Evolutionary conservation across 2,888 invertebrate genomes (phyloP), one percentile per base, ranked within the genome.

Genomic region (Xanthia togata): DNA sequence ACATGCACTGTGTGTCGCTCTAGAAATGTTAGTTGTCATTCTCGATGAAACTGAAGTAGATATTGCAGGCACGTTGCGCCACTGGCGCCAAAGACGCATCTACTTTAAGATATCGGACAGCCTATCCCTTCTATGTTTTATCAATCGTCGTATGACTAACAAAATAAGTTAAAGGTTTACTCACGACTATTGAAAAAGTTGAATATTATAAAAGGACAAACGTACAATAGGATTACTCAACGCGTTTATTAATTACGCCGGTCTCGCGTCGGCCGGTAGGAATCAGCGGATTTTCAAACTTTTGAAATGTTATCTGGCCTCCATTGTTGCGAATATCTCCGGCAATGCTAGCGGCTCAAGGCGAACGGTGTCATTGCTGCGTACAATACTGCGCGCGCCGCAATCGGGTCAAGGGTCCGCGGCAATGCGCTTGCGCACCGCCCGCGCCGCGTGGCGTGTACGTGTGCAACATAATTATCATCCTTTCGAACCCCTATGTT

Each of bases 291-390:
- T 96, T 96, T 96, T 96, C 94, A 93, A 95, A 96, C 95, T 96
- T 96, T 96, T 96, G 96, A 94, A 96, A 96, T 92, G 95, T 95
- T 96, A 96, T 96, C 96, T 96, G 96, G 96, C 96, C 96, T 96
- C 96, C 94, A 96, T 96, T 96, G 96, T 96, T 96, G 96, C 96
- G 94, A 96, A 96, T 96, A 96, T 96, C 96, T 96, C 96, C 95
- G 96, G 95, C 96, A 95, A 95, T 96, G 96, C 95, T 96, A 95
- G 93, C 95, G 93, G 93, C 96, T 96, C 96, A 96, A 96, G 96
- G 96, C 96, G 94, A 96, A 89, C 95, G 94, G 96, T 96, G 96
- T 96, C 96, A 96, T 95, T 96, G 96, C 96, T 96, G 96, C 94
- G 95, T 95, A 95, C 95, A 94, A 94, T 95, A 94, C 94, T 92